Percentiles rank a stretch among this genome's conserved stretches.
These are phyloP conservation scores for Nothocercus julius DNA, from an alignment of 2,113 vertebrate genomes.

Conservation along the genomic window DNA sequence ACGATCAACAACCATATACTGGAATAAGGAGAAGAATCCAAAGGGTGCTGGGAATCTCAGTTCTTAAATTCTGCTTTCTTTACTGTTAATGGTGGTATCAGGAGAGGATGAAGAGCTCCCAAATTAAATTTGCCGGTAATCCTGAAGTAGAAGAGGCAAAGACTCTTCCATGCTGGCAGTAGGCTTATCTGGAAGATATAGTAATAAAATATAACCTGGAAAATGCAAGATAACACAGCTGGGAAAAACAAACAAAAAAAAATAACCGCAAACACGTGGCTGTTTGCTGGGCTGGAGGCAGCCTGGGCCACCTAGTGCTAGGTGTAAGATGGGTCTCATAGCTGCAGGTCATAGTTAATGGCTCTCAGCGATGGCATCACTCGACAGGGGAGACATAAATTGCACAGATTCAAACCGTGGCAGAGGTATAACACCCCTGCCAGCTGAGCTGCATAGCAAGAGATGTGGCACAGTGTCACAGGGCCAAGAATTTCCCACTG, in stretches of 20 bases:
- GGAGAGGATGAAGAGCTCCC: constrained; percentile 29
- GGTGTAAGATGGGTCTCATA: accelerated
- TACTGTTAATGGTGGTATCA: constrained; percentile 19
- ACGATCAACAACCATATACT: neutral
- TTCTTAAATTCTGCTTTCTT: constrained; percentile 27
- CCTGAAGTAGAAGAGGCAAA: constrained; percentile 20
- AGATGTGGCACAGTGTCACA: neutral
- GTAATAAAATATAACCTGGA: constrained; percentile 32
- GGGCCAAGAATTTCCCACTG: neutral
- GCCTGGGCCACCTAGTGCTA: neutral
- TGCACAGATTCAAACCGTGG: neutral
- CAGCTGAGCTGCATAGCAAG: neutral
- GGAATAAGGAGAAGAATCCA: neutral
- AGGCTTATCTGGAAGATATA: constrained; percentile 37
- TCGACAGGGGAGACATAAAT: neutral
- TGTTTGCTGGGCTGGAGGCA: neutral
- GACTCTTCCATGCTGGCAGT: constrained; percentile 3
- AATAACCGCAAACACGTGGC: neutral
- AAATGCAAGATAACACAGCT: neutral
- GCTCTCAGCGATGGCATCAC: accelerated
- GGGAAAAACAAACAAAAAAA: neutral
- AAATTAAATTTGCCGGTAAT: constrained; percentile 53
- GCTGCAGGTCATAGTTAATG: neutral
- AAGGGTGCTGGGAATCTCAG: neutral
- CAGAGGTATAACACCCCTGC: neutral